Percentiles rank a stretch among this genome's conserved stretches.
These are phyloP conservation scores for Oophaga pumilio DNA, from an alignment of 2,113 vertebrate species.

Conservation along the genomic window DNA sequence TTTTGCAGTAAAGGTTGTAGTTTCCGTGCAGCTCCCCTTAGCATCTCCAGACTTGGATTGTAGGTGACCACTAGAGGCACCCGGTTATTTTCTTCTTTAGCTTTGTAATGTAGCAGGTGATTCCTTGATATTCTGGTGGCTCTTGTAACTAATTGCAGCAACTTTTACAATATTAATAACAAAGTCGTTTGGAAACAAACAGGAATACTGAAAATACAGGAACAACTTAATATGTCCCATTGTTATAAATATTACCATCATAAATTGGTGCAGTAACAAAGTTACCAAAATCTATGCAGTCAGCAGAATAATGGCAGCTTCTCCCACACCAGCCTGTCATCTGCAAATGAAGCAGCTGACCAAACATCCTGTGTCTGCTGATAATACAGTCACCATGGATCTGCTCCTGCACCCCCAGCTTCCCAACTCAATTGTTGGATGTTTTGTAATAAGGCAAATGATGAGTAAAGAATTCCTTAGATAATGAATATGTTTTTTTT, in stretches of 20 bases:
- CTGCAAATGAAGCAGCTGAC: background rate
- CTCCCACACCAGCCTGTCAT: background rate
- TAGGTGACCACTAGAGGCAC: too few species aligned
- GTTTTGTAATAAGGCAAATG: background rate
- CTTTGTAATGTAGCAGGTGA: too few species aligned
- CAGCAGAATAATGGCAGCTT: background rate
- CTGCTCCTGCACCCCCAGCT: too few species aligned
- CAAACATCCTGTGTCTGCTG: too few species aligned
- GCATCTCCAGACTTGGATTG: too few species aligned
- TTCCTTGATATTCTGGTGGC: too few species aligned
- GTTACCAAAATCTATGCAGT: background rate
- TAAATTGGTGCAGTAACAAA: background rate
- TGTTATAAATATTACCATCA: background rate
- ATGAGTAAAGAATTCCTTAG: too few species aligned
- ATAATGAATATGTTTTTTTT: too few species aligned
- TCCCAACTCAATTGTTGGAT: background rate
- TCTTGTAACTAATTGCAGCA: background rate
- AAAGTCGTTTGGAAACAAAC: background rate
- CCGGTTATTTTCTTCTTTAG: too few species aligned
- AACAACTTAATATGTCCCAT: background rate
- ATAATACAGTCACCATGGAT: too few species aligned
- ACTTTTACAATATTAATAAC: background rate
- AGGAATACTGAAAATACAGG: background rate
- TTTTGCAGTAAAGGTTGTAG: too few species aligned
- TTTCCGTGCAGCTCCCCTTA: too few species aligned